phyloP scores from a whole-genome alignment of 2,797 vertebrate genomes.

The Gephyroberyx darwinii region DNA sequence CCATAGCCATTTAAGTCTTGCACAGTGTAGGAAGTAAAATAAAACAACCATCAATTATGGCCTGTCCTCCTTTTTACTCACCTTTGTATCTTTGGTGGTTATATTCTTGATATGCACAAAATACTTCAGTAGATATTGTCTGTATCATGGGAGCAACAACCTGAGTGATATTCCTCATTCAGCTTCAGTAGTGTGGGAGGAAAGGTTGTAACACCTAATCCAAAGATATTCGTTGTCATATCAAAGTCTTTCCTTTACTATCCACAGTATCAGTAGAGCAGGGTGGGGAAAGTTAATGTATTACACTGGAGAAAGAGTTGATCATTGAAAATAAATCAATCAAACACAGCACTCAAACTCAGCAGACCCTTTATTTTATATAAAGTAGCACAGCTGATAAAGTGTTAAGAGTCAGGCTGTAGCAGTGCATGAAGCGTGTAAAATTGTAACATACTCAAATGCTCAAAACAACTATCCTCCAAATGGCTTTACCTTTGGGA shows the following conservation, averaged over 20 bases:
- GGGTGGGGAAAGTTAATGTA: conserved; percentile 61
- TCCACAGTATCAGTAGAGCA: conserved; percentile 36
- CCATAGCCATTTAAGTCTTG: conserved; percentile 22
- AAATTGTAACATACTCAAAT: conserved; percentile 42
- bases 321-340: conserved; percentile 23
- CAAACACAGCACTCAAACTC: conserved; percentile 27
- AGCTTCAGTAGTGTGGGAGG: not conserved
- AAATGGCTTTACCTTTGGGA: not conserved
- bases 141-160: not conserved
- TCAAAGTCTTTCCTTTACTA: conserved; percentile 34
- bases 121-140: not conserved
- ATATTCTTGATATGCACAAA: not conserved
- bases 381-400: conserved; percentile 64
- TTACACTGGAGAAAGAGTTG: conserved; percentile 24
- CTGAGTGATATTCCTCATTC: not conserved
- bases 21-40: not conserved
- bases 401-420: conserved; percentile 56
- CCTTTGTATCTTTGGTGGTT: conserved; percentile 6
- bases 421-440: conserved; percentile 47
- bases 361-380: conserved; percentile 72
- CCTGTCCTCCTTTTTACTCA: conserved; percentile 23
- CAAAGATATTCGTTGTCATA: not conserved
- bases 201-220: not conserved
- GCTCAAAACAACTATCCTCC: conserved; percentile 37
- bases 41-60: not conserved